Evolutionary conservation across 2,888 invertebrate species (phyloP).

Genomic region (Elysia crispata): DNA sequence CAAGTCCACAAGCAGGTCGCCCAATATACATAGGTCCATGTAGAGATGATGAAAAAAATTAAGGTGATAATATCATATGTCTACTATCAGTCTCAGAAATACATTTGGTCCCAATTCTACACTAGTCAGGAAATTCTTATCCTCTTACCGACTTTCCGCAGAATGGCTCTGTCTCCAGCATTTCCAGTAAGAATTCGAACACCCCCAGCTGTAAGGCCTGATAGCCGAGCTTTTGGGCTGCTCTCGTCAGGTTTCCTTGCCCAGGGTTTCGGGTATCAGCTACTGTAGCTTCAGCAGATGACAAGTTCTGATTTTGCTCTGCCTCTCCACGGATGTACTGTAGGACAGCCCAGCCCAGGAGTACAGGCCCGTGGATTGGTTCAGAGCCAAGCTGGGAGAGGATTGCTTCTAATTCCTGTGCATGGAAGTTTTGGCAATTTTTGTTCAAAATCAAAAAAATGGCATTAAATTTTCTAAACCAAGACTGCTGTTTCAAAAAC

Average conservation of each 20-base stretch:
- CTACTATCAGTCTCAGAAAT: too few species aligned
- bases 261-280: conserved; percentile 26
- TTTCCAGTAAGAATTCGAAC: conserved; percentile 66
- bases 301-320: conserved; percentile 30
- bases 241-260: conserved; percentile 38
- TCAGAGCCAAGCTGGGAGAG: conserved; percentile 61
- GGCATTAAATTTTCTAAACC: too few species aligned
- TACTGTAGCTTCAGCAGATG: background rate
- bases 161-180: conserved; percentile 70
- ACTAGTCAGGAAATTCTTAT: too few species aligned
- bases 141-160: conserved; percentile 69
- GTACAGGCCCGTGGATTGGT: conserved; percentile 72
- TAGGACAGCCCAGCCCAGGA: conserved; percentile 75
- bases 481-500: too few species aligned
- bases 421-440: background rate
- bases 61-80: too few species aligned
- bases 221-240: conserved; percentile 69
- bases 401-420: conserved; percentile 57
- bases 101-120: too few species aligned
- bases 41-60: too few species aligned
- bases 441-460: too few species aligned
- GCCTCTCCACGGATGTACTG: conserved; percentile 60
- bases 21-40: too few species aligned
- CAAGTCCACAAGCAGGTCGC: too few species aligned
- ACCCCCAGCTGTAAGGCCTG: conserved; percentile 69